Percentiles rank a stretch among this genome's conserved stretches.
Conservation (phyloP, 1,140 invertebrate species). For the Drosophila lacertosa region DNA sequence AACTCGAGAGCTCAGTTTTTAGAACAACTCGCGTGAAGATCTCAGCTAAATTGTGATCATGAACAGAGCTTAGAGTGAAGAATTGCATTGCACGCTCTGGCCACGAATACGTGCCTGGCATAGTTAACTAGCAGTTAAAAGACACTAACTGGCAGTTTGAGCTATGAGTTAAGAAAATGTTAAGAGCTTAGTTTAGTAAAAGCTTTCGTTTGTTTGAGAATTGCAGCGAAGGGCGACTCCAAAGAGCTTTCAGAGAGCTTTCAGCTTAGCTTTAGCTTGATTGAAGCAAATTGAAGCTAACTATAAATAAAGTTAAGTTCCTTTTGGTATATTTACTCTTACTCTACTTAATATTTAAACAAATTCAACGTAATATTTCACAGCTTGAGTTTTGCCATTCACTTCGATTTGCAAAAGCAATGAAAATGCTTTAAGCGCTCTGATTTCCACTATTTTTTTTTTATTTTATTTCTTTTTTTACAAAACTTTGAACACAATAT, state of each 20-base stretch:
- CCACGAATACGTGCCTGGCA: conserved; percentile 34
- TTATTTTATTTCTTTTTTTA: too few species aligned
- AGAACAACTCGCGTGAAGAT: conserved; percentile 8
- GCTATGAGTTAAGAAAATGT: not conserved
- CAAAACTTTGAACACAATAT: conserved; percentile 49
- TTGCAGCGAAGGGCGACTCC: not conserved
- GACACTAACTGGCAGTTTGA: not conserved
- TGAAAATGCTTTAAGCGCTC: conserved; percentile 22
- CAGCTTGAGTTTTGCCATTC: conserved; percentile 11
- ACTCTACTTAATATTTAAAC: not conserved
- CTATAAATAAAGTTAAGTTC: too few species aligned
- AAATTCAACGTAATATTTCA: conserved; percentile 5
- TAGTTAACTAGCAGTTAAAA: conserved; percentile 15
- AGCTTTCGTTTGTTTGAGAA: not conserved
- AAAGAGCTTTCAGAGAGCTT: too few species aligned
- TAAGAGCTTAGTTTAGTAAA: too few species aligned
- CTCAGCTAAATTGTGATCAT: conserved; percentile 40
- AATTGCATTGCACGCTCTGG: conserved; percentile 25
- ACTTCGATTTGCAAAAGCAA: conserved; percentile 19
- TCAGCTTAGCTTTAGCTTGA: too few species aligned
- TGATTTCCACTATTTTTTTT: conserved; percentile 32
- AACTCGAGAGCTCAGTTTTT: conserved; percentile 14
- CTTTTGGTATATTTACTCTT: too few species aligned
- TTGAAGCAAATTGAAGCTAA: too few species aligned
- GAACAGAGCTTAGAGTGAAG: conserved; percentile 19